A percentile compares a stretch with the other conserved stretches of the same genome.
phyloP scores from a whole-genome alignment of 1,140 invertebrate genomes.

The Ooceraea biroi region DNA sequence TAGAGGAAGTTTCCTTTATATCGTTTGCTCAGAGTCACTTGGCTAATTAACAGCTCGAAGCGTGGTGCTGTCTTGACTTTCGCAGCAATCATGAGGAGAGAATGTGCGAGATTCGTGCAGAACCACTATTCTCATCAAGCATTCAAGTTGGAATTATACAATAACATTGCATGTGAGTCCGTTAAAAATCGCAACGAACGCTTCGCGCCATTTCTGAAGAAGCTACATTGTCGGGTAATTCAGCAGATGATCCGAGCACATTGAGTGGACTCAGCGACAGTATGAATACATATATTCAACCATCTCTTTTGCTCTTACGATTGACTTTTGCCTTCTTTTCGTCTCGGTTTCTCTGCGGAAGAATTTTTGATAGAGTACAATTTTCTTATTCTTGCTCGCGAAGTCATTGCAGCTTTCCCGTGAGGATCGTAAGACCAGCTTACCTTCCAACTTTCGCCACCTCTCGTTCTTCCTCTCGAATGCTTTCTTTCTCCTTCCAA shows the following conservation, averaged over 20 bases:
- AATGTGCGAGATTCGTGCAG: neutral
- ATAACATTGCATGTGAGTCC: neutral
- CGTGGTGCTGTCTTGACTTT: neutral
- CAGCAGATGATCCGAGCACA: constrained; percentile 51
- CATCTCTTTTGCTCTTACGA: neutral
- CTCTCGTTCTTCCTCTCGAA: neutral
- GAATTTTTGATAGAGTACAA: constrained; percentile 60
- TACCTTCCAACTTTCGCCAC: neutral
- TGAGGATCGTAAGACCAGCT: constrained; percentile 59
- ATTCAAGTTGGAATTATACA: neutral
- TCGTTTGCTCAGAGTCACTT: constrained; percentile 18
- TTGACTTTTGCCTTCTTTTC: constrained; percentile 10
- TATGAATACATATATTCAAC: constrained; percentile 68
- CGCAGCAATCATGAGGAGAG: neutral
- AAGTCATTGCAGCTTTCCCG: constrained; percentile 32
- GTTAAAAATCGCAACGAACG: constrained; percentile 19
- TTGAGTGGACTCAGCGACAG: constrained; percentile 55
- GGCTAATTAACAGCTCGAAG: constrained; percentile 18
- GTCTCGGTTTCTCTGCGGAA: constrained; percentile 5
- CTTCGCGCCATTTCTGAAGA: constrained; percentile 27
- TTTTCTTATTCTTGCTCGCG: constrained; percentile 56
- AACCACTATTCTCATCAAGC: neutral
- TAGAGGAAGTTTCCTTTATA: constrained; percentile 35
- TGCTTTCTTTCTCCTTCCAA: neutral
- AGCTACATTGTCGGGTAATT: constrained; percentile 13